Evolutionary conservation across 2,113 vertebrate genomes (phyloP).

Genomic region (Thunnus thynnus): DNA sequence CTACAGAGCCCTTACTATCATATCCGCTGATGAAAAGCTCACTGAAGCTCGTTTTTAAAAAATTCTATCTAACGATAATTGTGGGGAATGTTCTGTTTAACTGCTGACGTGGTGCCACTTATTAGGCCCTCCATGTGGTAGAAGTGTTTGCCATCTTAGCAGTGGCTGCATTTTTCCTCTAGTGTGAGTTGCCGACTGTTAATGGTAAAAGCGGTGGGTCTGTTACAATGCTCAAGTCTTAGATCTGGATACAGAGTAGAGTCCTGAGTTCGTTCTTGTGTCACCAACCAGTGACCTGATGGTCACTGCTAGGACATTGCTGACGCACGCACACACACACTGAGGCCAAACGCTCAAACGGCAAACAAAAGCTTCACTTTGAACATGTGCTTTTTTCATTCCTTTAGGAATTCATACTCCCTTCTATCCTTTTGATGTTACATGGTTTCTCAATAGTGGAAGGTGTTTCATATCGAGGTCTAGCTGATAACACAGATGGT

Average conservation of each 20-base stretch:
- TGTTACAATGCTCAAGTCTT: background rate
- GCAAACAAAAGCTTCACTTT: slow-evolving; percentile 58
- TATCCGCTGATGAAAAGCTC: slow-evolving; percentile 8
- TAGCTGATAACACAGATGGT: slow-evolving; percentile 80
- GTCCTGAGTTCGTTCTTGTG: slow-evolving; percentile 30
- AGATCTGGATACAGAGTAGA: slow-evolving; percentile 24
- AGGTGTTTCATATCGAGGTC: slow-evolving; percentile 84
- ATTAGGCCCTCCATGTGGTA: slow-evolving; percentile 8
- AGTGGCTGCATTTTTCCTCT: slow-evolving; percentile 1
- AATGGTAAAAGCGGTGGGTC: background rate
- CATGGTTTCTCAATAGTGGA: slow-evolving; percentile 65
- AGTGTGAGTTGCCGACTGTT: slow-evolving; percentile 22
- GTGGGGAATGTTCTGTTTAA: slow-evolving; percentile 14
- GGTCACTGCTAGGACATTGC: slow-evolving; percentile 4
- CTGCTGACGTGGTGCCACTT: slow-evolving; percentile 24
- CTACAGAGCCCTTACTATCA: background rate
- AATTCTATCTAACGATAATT: slow-evolving; percentile 25
- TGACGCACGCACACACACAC: background rate
- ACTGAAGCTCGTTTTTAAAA: slow-evolving; percentile 21
- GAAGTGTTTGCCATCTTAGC: slow-evolving; percentile 28
- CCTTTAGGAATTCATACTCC: slow-evolving; percentile 56
- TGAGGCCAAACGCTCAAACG: slow-evolving; percentile 33
- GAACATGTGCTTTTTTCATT: slow-evolving; percentile 56
- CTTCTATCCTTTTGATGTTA: slow-evolving; percentile 66
- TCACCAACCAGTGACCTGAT: slow-evolving; percentile 19